phyloP scores from a whole-genome alignment of 2,888 invertebrate species.

The Metellina segmentata region DNA sequence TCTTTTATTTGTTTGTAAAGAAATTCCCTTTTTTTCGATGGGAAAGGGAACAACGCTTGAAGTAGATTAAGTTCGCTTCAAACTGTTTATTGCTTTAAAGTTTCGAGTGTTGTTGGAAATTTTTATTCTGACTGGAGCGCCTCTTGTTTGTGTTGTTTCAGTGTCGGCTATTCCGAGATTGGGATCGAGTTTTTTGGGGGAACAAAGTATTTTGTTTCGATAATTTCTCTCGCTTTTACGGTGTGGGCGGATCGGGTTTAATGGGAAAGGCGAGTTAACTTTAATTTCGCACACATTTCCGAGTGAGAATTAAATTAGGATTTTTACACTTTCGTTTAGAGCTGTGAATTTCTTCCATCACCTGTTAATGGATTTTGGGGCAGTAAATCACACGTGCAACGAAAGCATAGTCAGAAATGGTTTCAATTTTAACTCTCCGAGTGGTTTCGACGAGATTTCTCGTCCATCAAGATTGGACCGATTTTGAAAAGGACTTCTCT shows the following conservation, averaged over 20 bases:
- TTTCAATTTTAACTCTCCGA: too few species aligned
- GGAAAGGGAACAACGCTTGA: constrained; percentile 17
- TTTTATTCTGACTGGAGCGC: background rate
- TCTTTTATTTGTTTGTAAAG: background rate
- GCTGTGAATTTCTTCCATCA: too few species aligned
- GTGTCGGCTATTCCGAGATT: background rate
- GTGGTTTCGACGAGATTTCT: too few species aligned
- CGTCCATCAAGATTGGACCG: too few species aligned
- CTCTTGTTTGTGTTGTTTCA: background rate
- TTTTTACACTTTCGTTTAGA: too few species aligned
- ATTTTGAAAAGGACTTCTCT: too few species aligned
- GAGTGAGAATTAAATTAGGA: background rate
- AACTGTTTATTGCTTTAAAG: constrained; percentile 29
- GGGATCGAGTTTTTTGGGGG: too few species aligned
- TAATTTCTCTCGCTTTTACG: background rate
- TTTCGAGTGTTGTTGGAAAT: background rate
- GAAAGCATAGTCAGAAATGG: too few species aligned
- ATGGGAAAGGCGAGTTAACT: too few species aligned
- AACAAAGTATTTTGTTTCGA: constrained; percentile 1
- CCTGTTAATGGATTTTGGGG: too few species aligned
- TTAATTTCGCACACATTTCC: background rate
- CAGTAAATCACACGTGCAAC: too few species aligned
- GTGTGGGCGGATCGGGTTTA: too few species aligned
- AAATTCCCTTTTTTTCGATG: constrained; percentile 3
- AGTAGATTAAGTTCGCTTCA: constrained; percentile 39